Conservation (phyloP, 2,888 invertebrate species). For the Anthophora plumipes region DNA sequence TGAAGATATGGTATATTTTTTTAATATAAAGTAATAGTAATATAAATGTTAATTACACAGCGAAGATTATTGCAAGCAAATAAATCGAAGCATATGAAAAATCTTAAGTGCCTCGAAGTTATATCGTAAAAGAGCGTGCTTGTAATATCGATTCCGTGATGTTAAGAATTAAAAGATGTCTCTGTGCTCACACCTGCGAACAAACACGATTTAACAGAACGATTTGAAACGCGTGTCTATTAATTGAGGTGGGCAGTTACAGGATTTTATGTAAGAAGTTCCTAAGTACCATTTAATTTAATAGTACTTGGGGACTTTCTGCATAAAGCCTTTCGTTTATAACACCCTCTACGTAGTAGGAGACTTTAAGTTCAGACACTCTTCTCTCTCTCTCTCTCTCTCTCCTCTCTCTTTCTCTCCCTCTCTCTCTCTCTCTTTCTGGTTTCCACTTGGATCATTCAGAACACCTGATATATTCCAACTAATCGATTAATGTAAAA, state of each 20-base stretch:
- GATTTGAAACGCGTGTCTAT: conserved; percentile 72
- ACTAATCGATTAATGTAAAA: not conserved
- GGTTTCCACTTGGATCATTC: conserved; percentile 33
- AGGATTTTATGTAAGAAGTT: conserved; percentile 73
- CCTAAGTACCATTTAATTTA: conserved; percentile 73
- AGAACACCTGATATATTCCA: conserved; percentile 16
- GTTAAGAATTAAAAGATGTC: conserved; percentile 17
- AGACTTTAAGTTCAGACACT: conserved; percentile 57
- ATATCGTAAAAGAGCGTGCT: not conserved
- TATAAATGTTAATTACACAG: not conserved
- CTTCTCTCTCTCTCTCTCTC: too few species aligned
- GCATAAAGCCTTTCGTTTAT: conserved; percentile 74
- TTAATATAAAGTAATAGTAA: not conserved
- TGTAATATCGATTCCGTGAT: not conserved
- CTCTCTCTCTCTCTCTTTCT: too few species aligned
- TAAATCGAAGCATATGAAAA: not conserved
- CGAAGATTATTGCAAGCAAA: not conserved
- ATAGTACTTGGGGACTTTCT: conserved; percentile 71
- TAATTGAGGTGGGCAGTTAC: conserved; percentile 71
- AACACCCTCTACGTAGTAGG: conserved; percentile 55
- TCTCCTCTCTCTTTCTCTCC: too few species aligned
- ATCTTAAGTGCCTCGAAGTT: not conserved
- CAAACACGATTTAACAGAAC: conserved; percentile 32
- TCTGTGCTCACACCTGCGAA: not conserved
- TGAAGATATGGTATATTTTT: too few species aligned